Conservation (phyloP, 2,888 invertebrate genomes). For the Clostera curtula region DNA sequence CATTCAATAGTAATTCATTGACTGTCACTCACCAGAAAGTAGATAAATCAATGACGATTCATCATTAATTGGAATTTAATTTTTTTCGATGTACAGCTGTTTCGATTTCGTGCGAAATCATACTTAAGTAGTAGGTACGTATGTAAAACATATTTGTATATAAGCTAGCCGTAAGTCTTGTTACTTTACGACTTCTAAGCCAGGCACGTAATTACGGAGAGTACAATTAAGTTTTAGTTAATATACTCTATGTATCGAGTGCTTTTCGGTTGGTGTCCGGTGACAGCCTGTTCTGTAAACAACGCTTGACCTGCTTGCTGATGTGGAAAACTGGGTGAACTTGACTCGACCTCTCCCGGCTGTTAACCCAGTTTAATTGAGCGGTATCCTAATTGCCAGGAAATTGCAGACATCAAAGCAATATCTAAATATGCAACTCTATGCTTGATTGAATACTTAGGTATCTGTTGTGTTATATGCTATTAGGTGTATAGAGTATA, state of each 20-base stretch:
- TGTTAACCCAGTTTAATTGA: constrained; percentile 21
- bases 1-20: constrained; percentile 4
- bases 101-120: too few relatives aligned
- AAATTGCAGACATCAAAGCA: not conserved
- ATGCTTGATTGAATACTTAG: too few relatives aligned
- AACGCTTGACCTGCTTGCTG: constrained; percentile 19
- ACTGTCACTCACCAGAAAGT: constrained; percentile 17
- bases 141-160: too few relatives aligned
- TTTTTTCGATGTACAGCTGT: not conserved
- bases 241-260: too few relatives aligned
- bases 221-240: too few relatives aligned
- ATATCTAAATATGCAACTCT: constrained; percentile 2
- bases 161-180: too few relatives aligned
- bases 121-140: too few relatives aligned
- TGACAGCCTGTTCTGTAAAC: constrained; percentile 28
- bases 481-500: too few relatives aligned
- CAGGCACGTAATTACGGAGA: too few relatives aligned
- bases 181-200: too few relatives aligned
- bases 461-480: too few relatives aligned
- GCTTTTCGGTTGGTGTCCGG: too few relatives aligned
- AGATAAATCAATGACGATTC: constrained; percentile 24
- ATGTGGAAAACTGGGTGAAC: constrained; percentile 32
- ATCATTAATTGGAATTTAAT: constrained; percentile 6
- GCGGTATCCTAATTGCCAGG: not conserved
- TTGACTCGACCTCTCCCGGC: constrained; percentile 27